phyloP scores from a whole-genome alignment of 2,113 vertebrate genomes.

The Sebastes schlegelii region DNA sequence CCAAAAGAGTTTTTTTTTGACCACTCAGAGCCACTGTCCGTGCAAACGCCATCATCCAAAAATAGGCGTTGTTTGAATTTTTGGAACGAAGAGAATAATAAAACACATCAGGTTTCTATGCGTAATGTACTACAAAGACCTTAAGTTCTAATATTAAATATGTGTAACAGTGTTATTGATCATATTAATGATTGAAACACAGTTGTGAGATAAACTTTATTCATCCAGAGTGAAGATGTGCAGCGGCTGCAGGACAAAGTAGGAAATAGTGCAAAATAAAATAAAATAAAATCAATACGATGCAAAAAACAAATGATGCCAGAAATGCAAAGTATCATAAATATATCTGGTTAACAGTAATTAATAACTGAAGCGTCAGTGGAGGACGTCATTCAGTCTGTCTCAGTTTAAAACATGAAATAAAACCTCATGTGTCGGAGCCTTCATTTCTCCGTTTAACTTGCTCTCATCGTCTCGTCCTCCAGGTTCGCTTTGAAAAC shows the following conservation, averaged over 20 bases:
- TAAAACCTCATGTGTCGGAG: not conserved
- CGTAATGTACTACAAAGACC: too few relatives aligned
- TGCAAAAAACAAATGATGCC: not conserved
- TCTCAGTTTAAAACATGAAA: not conserved
- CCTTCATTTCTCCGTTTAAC: not conserved
- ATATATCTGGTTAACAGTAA: not conserved
- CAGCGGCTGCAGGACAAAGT: not conserved
- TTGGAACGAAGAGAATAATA: too few relatives aligned
- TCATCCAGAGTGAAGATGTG: not conserved
- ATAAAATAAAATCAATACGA: not conserved
- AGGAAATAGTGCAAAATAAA: not conserved
- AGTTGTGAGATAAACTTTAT: not conserved
- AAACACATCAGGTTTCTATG: too few relatives aligned
- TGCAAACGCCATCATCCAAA: too few relatives aligned
- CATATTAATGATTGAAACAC: too few relatives aligned
- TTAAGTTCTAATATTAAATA: too few relatives aligned
- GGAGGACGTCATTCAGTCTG: not conserved
- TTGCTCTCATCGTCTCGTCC: slow-evolving; percentile 3
- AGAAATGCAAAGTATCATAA: not conserved
- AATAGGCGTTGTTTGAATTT: too few relatives aligned
- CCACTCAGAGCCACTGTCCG: too few relatives aligned
- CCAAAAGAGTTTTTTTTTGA: too few relatives aligned
- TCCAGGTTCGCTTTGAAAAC: slow-evolving; percentile 51
- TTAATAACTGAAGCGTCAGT: not conserved
- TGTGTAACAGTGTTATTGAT: too few relatives aligned